Conservation (phyloP, 2,888 invertebrate species). For the Lasius fuliginosus region DNA sequence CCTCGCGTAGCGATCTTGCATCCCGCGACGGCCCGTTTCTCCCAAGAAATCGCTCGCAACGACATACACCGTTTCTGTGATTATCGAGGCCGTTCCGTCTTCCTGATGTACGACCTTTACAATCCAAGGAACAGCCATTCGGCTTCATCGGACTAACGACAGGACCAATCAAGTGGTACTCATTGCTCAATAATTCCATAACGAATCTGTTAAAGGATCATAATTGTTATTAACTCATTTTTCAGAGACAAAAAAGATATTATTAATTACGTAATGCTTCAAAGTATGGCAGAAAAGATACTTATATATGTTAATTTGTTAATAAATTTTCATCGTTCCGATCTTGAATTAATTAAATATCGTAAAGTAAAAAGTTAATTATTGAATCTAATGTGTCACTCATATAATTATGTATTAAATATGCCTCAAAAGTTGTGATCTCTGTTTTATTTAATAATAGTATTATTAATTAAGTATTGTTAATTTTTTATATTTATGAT, state of each 20-base stretch:
- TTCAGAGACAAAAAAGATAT: background rate
- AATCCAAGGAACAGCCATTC: slow-evolving; percentile 13
- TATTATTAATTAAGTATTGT: too few species aligned
- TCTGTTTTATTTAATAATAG: too few species aligned
- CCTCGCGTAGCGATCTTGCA: background rate
- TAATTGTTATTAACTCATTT: background rate
- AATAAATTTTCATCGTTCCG: background rate
- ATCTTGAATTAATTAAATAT: background rate
- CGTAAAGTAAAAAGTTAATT: background rate
- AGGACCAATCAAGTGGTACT: slow-evolving; percentile 74
- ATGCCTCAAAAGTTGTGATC: too few species aligned
- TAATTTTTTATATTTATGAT: too few species aligned
- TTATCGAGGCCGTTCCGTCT: background rate
- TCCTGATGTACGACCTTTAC: slow-evolving; percentile 22
- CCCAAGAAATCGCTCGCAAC: background rate
- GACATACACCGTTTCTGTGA: background rate
- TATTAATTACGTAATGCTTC: background rate
- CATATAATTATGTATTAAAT: too few species aligned
- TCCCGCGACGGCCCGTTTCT: background rate
- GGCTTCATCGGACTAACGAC: slow-evolving; percentile 57
- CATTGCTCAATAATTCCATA: slow-evolving; percentile 64
- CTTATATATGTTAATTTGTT: background rate
- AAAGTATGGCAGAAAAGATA: background rate
- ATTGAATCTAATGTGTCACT: too few species aligned
- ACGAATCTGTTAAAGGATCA: slow-evolving; percentile 67